Evolutionary conservation across 2,797 vertebrate species (phyloP), one percentile per base, ranked within the genome.

Genomic region (Echeneis naucrates): DNA sequence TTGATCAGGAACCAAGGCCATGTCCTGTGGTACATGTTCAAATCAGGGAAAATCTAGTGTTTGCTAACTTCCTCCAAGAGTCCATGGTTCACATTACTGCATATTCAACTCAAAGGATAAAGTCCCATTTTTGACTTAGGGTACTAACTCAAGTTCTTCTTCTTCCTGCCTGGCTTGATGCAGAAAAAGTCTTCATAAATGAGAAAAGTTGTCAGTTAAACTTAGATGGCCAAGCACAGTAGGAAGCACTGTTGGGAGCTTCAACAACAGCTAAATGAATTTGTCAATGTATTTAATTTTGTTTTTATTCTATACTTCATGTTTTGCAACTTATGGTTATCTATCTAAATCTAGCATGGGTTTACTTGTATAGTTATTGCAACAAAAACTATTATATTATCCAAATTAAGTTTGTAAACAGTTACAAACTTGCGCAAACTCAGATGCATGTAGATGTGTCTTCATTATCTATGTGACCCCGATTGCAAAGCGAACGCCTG

Each of bases 1-100:
- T 89, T 88, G 89, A 91, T 87, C 59, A 45, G 50, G 37, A 60
- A 75, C 78, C 85, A 90, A 89, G 88, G 88, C 85, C 88, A 88
- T 82, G 85, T 88, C 79, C 84, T 86, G 52, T 26, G 48, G 54
- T 78, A 40, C 73, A 50, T 84, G 75, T 86, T 72, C 79, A 83
- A 77, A 89, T 38, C 80, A 53, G 47, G 45, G 45, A 72, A 65
- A 73, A 45, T 60, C 24, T 19, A 24, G 23, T 92, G 81, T 93
- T 92, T 92, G 84, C 69, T 86, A 35, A 83, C 47, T 24, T 63
- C 62, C 52, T 80, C 55, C 66, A 72, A 42, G 58, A 85, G 91
- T 91, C 74, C 89, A 89, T 78, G 76, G 90, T 84, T 83, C 85
- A 87, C 42, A 64, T 66, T 58, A 77, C 71, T 77, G 78, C 69